Evolutionary conservation across 2,888 invertebrate genomes (phyloP), one percentile per base, ranked within the genome.

Genomic region (Oscheius onirici): DNA sequence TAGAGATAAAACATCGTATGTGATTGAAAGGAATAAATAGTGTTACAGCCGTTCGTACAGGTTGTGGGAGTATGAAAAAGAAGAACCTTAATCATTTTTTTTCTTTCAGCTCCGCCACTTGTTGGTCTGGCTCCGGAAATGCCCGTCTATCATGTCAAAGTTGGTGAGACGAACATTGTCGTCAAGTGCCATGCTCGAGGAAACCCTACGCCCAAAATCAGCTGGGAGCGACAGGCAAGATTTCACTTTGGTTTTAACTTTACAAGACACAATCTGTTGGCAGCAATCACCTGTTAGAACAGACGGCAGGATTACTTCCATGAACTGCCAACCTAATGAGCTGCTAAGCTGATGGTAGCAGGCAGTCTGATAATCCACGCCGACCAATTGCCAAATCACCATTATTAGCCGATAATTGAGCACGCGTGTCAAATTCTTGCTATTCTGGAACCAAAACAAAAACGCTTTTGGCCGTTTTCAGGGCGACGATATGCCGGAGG

Each of bases 161-260:
- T 73, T 26, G 79, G 77, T 10, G 77, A 79, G 28, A 71, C 69
- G 54, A 79, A 77, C 24, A 55, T 77, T 46, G 75, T 79, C 40
- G 60, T 83, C 51, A 68, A 74, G 22, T 84, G 84, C 75, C 58
- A 73, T 41, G 82, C 75, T n/a, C 78, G 77, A 26, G 84, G 83
- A 70, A 83, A 83, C 52, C 84, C 84, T 28, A 73, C 72, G 22
- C 84, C 84, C 26, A 70, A 66, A 22, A 69, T 84, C 13, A 65
- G 72, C 22, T 84, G 84, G 81, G 76, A 75, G 49, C 63, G 72
- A 74, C 75, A 73, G 76, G 77, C 77, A 66, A 55, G 63, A 28
- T 28, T 55, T 44, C 24, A 20, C 41, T 51, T 73, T 46, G 8
- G 26, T 43, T 15, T 43, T 17, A 49, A 17, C 26, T 52, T 51